Evolutionary conservation across 2,888 invertebrate genomes (phyloP).

Genomic region (Protophormia terraenovae): DNA sequence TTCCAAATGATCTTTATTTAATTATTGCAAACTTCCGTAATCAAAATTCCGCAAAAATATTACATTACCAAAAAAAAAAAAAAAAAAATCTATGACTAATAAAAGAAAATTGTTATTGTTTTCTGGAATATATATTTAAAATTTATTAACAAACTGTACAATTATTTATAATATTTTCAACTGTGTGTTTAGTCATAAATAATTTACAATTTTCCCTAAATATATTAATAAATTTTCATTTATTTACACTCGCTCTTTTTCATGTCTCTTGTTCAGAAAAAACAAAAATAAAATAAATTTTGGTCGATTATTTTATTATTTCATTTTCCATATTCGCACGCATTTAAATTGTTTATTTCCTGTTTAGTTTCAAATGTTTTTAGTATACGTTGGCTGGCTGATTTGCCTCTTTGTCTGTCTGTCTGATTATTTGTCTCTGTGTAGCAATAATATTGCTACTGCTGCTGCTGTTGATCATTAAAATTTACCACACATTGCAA

Average conservation of each 20-base stretch:
- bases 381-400: neutral
- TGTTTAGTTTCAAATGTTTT: conserved; percentile 66
- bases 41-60: too few relatives aligned
- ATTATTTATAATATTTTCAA: neutral
- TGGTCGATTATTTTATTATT: conserved; percentile 61
- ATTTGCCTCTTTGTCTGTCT: conserved; percentile 37
- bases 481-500: conserved; percentile 58
- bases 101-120: neutral
- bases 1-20: too few relatives aligned
- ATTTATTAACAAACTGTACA: neutral
- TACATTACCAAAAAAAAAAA: too few relatives aligned
- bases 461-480: conserved; percentile 45
- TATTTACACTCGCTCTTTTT: neutral
- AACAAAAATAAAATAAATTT: conserved; percentile 43
- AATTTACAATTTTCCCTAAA: neutral
- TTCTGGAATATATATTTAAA: neutral
- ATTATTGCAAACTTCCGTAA: too few relatives aligned
- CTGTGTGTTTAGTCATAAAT: conserved; percentile 4
- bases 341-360: conserved; percentile 73
- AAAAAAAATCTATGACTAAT: too few relatives aligned
- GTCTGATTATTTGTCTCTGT: neutral
- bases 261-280: conserved; percentile 64
- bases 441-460: neutral
- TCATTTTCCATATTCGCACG: conserved; percentile 65
- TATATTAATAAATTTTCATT: conserved; percentile 15